phyloP scores from a whole-genome alignment of 2,797 vertebrate genomes.

The Hirundo rustica region DNA sequence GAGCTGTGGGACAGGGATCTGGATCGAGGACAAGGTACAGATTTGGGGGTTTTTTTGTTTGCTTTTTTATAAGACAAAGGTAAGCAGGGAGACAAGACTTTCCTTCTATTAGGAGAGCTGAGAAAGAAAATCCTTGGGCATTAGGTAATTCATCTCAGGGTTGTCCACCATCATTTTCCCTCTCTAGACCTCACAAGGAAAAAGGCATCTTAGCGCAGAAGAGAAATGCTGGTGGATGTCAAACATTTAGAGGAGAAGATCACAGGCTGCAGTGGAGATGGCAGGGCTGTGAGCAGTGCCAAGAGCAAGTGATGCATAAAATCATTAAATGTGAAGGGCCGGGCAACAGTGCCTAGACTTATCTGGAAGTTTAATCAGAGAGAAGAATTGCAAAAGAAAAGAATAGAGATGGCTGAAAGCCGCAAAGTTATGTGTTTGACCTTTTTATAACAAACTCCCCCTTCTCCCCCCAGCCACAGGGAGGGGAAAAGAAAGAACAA shows the following conservation, averaged over 20 bases:
- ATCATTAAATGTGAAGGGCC: conserved; percentile 73
- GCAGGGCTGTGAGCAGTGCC: conserved; percentile 59
- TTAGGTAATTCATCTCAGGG: conserved; percentile 3
- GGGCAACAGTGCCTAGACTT: conserved; percentile 64
- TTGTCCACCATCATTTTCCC: background rate
- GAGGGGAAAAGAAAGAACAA: background rate
- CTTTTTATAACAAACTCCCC: conserved; percentile 64
- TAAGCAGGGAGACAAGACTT: background rate
- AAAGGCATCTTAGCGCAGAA: background rate
- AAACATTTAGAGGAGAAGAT: conserved; percentile 42
- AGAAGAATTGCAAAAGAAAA: conserved; percentile 70
- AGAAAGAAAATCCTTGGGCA: conserved; percentile 14
- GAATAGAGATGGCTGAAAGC: conserved; percentile 68
- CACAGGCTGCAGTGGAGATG: conserved; percentile 52
- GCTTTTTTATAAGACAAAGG: background rate
- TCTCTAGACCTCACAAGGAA: background rate
- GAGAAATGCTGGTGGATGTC: conserved; percentile 34
- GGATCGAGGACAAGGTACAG: background rate
- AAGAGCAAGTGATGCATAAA: conserved; percentile 68
- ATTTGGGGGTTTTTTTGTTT: background rate
- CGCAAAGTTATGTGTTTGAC: conserved; percentile 70
- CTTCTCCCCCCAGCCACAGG: background rate
- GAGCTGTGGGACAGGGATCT: background rate
- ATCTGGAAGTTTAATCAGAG: conserved; percentile 73
- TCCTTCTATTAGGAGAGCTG: background rate